These are phyloP conservation scores for Philereme transversata DNA, from an alignment of 2,888 invertebrate species.

Conservation along the genomic window DNA sequence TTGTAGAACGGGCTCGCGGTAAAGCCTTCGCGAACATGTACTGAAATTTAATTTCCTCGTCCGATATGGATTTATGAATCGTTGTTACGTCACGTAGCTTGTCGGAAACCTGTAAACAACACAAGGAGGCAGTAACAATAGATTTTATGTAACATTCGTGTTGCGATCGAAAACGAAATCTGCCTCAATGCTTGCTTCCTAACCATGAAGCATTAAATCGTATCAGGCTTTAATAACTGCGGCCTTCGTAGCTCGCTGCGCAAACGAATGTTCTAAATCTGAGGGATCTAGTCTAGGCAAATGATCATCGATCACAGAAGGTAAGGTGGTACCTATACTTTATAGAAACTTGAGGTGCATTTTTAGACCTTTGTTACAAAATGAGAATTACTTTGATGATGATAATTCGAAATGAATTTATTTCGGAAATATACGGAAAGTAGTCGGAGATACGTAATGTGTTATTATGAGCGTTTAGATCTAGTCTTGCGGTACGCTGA, in stretches of 20 bases:
- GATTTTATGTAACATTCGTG: conserved; percentile 63
- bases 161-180: conserved; percentile 64
- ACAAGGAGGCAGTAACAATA: conserved; percentile 53
- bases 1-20: too few relatives aligned
- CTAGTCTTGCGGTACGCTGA: too few relatives aligned
- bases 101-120: conserved; percentile 34
- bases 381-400: too few relatives aligned
- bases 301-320: too few relatives aligned
- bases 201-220: conserved; percentile 60
- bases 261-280: conserved; percentile 39
- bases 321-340: too few relatives aligned
- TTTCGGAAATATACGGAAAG: too few relatives aligned
- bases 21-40: conserved; percentile 5
- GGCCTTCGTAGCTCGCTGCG: conserved; percentile 48
- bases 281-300: conserved; percentile 10
- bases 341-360: too few relatives aligned
- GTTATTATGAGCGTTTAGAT: too few relatives aligned
- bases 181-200: conserved; percentile 45
- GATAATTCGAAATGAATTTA: too few relatives aligned
- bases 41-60: conserved; percentile 41
- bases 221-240: conserved; percentile 54
- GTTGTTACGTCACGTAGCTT: conserved; percentile 51
- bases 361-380: neutral
- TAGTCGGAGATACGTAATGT: too few relatives aligned
- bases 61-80: conserved; percentile 41